These are phyloP conservation scores for Ectropis grisescens DNA, from an alignment of 1,140 invertebrate genomes.

Conservation along the genomic window DNA sequence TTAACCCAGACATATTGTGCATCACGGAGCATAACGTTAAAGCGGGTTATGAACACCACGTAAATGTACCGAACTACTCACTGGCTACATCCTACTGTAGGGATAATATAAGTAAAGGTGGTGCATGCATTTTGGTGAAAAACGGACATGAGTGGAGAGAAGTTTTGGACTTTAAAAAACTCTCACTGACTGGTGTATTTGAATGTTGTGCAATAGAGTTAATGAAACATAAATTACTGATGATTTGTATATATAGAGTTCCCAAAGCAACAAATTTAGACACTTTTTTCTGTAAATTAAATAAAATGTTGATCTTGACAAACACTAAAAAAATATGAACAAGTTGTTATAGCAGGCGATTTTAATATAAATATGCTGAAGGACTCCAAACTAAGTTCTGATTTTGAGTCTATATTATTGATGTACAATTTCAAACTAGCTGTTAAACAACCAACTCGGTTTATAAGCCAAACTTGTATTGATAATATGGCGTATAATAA, in stretches of 20 bases:
- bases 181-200: neutral
- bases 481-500: conserved; percentile 15
- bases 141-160: conserved; percentile 5
- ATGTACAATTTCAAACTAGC: conserved; percentile 12
- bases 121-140: conserved; percentile 11
- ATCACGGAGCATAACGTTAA: conserved; percentile 12
- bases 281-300: conserved; percentile 6
- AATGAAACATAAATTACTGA: conserved; percentile 4
- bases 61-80: conserved; percentile 5
- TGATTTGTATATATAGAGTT: conserved; percentile 15
- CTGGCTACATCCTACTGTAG: conserved; percentile 8
- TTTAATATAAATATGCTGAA: conserved; percentile 15
- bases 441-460: conserved; percentile 9
- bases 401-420: conserved; percentile 8
- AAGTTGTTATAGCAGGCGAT: conserved; percentile 9
- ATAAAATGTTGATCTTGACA: neutral
- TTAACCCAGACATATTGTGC: conserved; percentile 12
- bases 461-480: conserved; percentile 11
- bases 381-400: conserved; percentile 1
- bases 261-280: conserved; percentile 7
- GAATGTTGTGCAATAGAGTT: conserved; percentile 17
- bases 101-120: conserved; percentile 5
- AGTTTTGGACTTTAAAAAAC: conserved; percentile 3
- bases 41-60: conserved; percentile 3
- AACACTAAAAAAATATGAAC: conserved; percentile 1